These are phyloP conservation scores for Phenacoccus solenopsis DNA, from an alignment of 1,140 invertebrate genomes.

Conservation along the genomic window DNA sequence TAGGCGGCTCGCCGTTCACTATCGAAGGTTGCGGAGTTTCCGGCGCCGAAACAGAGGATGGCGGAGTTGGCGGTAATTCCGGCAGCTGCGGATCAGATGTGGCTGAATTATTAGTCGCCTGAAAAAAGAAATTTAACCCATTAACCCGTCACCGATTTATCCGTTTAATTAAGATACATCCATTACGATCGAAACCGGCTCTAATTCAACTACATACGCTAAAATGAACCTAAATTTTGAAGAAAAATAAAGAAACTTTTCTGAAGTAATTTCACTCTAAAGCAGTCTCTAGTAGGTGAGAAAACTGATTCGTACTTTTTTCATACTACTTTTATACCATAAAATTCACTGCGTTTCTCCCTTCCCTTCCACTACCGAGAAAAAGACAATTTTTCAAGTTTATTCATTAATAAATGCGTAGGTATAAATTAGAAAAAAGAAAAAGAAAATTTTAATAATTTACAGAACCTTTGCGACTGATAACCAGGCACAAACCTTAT, in stretches of 20 bases:
- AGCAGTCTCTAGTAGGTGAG: too few relatives aligned
- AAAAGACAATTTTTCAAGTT: too few relatives aligned
- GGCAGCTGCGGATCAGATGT: not conserved
- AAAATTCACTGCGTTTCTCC: too few relatives aligned
- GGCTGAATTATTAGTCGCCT: not conserved
- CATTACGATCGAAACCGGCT: not conserved
- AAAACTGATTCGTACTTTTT: too few relatives aligned
- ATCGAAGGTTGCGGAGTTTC: conserved; percentile 1
- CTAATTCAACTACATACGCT: not conserved
- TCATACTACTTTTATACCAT: too few relatives aligned
- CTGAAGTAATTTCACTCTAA: not conserved
- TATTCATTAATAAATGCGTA: too few relatives aligned
- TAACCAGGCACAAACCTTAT: too few relatives aligned
- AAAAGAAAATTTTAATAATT: too few relatives aligned
- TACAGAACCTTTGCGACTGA: too few relatives aligned
- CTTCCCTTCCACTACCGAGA: too few relatives aligned
- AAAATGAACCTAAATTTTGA: not conserved
- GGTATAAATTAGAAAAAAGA: too few relatives aligned
- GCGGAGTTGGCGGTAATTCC: conserved; percentile 1
- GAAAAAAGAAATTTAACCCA: too few relatives aligned
- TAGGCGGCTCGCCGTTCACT: conserved; percentile 5
- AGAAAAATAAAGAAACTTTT: not conserved
- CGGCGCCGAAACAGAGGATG: not conserved
- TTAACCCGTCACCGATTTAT: not conserved
- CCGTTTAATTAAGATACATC: not conserved